Base-by-base conservation (phyloP, 2,113 vertebrate species). In the Tetrao urogallus region DNA sequence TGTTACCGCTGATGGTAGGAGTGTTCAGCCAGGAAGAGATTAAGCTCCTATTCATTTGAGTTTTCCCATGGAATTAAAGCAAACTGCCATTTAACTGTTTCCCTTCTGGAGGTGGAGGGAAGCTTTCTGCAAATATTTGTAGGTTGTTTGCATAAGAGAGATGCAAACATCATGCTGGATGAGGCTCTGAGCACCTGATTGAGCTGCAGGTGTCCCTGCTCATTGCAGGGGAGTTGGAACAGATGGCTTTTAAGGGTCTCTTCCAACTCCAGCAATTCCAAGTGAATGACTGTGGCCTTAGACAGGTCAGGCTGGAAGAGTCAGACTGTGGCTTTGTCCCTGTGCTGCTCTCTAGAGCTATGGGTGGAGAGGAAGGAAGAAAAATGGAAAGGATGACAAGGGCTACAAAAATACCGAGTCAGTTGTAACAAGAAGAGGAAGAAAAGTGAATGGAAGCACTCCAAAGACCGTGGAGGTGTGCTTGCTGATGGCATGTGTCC, bases 281-380 rank as follows among this genome's bases (percentile, higher is more conserved):
- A 54, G 30, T 36, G 71, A 54, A 64, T 0, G 3, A 4, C 27
- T 0, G 0, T 57, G 47, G 16, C 28, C 36, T 54, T 10, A 45
- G n/a, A 36, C 32, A 21, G 86, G 61, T 20, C 42, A 58, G 61
- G 9, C 86, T 47, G 47, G 7, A 60, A 32, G 15, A 43, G 84
- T 40, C 48, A 4, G 2, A 6, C 16, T 45, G 48, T 45, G 63
- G 4, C 10, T 80, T n/a, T 4, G 19, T 40, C 30, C 8, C 19
- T 20, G 36, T 6, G 17, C 34, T 0, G 0, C 48, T 77, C 7
- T 58, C 14, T 14, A 58, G 19, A 50, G 60, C 73, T 21, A 28
- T 11, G 13, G 1, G 4, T 40, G 30, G 4, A 3, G 52, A 8
- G 32, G 52, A n/a, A 3, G 4, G 25, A 28, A 8, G 11, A 71